Evolutionary conservation across 1,140 invertebrate genomes (phyloP).

Genomic region (Acarapis woodi): DNA sequence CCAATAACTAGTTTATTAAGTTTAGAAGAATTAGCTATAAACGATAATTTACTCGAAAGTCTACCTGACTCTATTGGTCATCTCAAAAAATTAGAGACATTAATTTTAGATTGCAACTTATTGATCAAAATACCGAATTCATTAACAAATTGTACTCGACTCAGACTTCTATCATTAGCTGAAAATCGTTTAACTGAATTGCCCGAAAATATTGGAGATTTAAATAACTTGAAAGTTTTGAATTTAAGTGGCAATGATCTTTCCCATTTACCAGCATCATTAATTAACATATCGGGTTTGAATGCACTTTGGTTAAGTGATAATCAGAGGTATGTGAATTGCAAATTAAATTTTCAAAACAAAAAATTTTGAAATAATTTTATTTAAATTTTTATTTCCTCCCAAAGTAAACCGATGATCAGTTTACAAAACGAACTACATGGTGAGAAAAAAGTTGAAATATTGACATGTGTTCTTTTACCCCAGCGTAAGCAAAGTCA

Average conservation of each 20-base stretch:
- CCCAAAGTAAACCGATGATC: too few relatives aligned
- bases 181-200: conserved; percentile 42
- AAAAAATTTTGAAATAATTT: too few relatives aligned
- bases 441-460: too few relatives aligned
- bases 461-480: too few relatives aligned
- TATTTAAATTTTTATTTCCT: too few relatives aligned
- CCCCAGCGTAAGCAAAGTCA: too few relatives aligned
- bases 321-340: too few relatives aligned
- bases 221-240: conserved; percentile 49
- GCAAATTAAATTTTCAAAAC: too few relatives aligned
- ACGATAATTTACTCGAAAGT: conserved; percentile 48
- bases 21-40: conserved; percentile 61
- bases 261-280: conserved; percentile 56
- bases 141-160: conserved; percentile 52
- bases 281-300: conserved; percentile 46
- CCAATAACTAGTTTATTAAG: conserved; percentile 28
- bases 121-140: conserved; percentile 42
- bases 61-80: conserved; percentile 57
- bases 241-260: conserved; percentile 69
- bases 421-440: too few relatives aligned
- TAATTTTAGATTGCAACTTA: conserved; percentile 65
- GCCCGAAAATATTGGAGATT: conserved; percentile 63
- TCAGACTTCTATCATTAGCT: conserved; percentile 54
- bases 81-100: conserved; percentile 46
- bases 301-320: conserved; percentile 75